Conservation (phyloP, 2,888 invertebrate genomes). For the Ophraella communa region DNA sequence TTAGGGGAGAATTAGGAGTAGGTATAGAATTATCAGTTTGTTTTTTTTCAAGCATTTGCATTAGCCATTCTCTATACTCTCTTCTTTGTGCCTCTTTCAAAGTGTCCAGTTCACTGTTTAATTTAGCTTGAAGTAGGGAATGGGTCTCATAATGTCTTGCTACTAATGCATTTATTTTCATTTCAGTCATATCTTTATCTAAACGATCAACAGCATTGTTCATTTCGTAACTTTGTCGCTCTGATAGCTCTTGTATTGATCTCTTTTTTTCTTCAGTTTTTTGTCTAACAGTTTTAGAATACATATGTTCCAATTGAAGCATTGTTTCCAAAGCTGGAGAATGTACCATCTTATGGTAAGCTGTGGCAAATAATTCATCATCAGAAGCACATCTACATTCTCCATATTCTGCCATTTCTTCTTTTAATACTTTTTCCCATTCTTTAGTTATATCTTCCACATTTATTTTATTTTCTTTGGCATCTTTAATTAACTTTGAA, state of each 20-base stretch:
- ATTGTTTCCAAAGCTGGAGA: constrained; percentile 82
- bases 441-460: constrained; percentile 77
- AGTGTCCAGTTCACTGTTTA: constrained; percentile 85
- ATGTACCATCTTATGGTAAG: constrained; percentile 76
- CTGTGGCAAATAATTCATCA: constrained; percentile 85
- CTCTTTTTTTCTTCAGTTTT: constrained; percentile 76
- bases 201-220: constrained; percentile 80
- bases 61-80: constrained; percentile 90
- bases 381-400: constrained; percentile 82
- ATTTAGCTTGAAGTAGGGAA: constrained; percentile 82
- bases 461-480: constrained; percentile 69
- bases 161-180: constrained; percentile 84
- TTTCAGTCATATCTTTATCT: constrained; percentile 79
- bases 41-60: constrained; percentile 77
- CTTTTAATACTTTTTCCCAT: constrained; percentile 81
- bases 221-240: constrained; percentile 87
- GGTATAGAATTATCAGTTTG: constrained; percentile 65
- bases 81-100: constrained; percentile 83
- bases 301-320: constrained; percentile 85
- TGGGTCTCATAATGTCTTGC: constrained; percentile 83
- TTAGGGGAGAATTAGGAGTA: constrained; percentile 63
- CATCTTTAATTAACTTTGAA: constrained; percentile 67
- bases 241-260: constrained; percentile 73
- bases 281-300: constrained; percentile 80
- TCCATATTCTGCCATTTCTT: constrained; percentile 83